Evolutionary conservation across 2,113 vertebrate genomes (phyloP).

Genomic region (Astur gentilis): DNA sequence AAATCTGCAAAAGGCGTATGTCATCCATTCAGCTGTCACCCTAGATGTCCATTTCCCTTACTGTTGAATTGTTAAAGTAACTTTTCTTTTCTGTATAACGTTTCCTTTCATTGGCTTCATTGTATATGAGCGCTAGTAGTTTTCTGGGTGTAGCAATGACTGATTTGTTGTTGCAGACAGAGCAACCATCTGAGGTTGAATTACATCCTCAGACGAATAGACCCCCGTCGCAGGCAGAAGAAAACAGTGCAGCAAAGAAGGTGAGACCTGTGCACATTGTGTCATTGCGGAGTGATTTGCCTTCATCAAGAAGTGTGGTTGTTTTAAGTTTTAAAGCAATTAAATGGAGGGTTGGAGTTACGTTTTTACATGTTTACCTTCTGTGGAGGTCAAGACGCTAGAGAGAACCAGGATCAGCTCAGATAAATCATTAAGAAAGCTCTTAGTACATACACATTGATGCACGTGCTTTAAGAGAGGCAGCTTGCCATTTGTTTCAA

Average conservation of each 20-base stretch:
- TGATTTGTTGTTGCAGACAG: constrained; percentile 78
- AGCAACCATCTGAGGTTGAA: constrained; percentile 73
- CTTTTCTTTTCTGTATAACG: neutral
- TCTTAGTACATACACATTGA: neutral
- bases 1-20: neutral
- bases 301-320: neutral
- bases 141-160: constrained; percentile 31
- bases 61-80: constrained; percentile 27
- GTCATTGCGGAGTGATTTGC: neutral
- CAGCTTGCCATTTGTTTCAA: constrained; percentile 9
- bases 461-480: neutral
- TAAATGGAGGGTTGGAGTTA: neutral
- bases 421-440: constrained; percentile 38
- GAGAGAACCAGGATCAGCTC: neutral
- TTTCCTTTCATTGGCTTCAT: constrained; percentile 45
- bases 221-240: constrained; percentile 71
- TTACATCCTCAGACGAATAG: constrained; percentile 68
- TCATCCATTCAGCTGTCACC: neutral
- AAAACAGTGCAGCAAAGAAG: constrained; percentile 79
- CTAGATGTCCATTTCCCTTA: neutral
- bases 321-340: neutral
- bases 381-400: constrained; percentile 11
- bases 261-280: constrained; percentile 60
- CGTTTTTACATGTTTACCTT: constrained; percentile 1
- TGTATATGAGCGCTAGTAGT: constrained; percentile 6